Conservation (phyloP, 2,797 vertebrate species). For the Manis javanica region DNA sequence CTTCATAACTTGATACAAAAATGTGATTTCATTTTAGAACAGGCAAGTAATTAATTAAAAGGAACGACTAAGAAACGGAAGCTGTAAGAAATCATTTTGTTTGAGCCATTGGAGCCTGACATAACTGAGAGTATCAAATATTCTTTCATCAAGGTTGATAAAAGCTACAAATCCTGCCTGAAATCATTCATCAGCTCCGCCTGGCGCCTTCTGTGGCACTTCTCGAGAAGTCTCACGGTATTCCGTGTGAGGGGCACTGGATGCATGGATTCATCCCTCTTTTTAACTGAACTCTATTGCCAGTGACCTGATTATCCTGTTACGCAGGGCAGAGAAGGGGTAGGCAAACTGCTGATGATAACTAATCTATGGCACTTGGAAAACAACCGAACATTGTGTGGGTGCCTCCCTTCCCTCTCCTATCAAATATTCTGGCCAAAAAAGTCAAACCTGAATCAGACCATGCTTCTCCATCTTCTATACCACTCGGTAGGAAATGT, state of each 20-base stretch:
- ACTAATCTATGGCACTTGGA: not conserved
- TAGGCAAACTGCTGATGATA: not conserved
- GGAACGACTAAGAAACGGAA: constrained; percentile 85
- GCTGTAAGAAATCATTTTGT: constrained; percentile 94
- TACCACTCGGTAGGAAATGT: not conserved
- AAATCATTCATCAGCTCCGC: constrained; percentile 94
- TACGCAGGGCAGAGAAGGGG: constrained; percentile 58
- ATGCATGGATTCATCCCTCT: constrained; percentile 93
- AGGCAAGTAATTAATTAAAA: not conserved
- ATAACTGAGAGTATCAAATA: constrained; percentile 92
- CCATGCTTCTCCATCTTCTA: not conserved
- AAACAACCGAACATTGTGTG: not conserved
- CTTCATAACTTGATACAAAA: constrained; percentile 95
- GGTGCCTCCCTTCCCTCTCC: constrained; percentile 11
- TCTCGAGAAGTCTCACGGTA: constrained; percentile 93
- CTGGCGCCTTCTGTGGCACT: constrained; percentile 92
- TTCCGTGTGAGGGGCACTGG: constrained; percentile 89
- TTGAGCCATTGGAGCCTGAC: constrained; percentile 94
- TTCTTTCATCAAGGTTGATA: constrained; percentile 92
- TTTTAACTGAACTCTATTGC: constrained; percentile 91
- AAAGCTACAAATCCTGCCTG: constrained; percentile 93
- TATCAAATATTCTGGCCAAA: not conserved
- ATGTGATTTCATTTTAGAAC: constrained; percentile 93
- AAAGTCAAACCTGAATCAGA: not conserved
- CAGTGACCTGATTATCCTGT: constrained; percentile 93